Evolutionary conservation across 2,113 vertebrate species (phyloP).

Genomic region (Oenanthe oenanthe): DNA sequence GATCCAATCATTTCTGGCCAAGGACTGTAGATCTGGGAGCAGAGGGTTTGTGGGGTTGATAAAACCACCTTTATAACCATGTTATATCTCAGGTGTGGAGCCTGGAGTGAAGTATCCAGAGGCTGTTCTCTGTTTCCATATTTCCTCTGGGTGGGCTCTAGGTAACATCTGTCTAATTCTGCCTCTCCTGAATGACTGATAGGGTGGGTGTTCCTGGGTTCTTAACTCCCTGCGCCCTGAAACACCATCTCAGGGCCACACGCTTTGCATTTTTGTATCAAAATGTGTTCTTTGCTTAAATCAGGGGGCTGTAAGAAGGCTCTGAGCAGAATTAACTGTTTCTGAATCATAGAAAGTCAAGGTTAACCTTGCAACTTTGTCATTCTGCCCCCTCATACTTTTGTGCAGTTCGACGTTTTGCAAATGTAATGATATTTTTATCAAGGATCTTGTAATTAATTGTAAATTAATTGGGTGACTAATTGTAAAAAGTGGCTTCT

Average conservation of each 20-base stretch:
- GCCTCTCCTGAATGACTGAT: not conserved
- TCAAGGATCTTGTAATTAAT: not conserved
- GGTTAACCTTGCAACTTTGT: not conserved
- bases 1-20: not conserved
- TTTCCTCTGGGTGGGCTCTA: not conserved
- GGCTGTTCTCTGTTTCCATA: rapidly evolving
- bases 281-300: not conserved
- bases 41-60: not conserved
- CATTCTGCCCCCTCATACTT: not conserved
- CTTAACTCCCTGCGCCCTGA: not conserved
- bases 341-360: not conserved
- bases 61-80: not conserved
- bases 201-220: not conserved
- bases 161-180: not conserved
- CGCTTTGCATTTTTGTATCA: not conserved
- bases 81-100: not conserved
- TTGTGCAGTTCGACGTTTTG: not conserved
- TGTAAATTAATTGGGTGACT: not conserved
- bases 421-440: not conserved
- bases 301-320: not conserved
- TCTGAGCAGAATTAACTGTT: not conserved
- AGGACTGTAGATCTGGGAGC: not conserved
- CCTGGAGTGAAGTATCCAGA: not conserved
- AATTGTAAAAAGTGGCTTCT: not conserved
- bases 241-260: not conserved